Conservation (phyloP, 2,113 vertebrate genomes). For the Seriola dumerili region DNA sequence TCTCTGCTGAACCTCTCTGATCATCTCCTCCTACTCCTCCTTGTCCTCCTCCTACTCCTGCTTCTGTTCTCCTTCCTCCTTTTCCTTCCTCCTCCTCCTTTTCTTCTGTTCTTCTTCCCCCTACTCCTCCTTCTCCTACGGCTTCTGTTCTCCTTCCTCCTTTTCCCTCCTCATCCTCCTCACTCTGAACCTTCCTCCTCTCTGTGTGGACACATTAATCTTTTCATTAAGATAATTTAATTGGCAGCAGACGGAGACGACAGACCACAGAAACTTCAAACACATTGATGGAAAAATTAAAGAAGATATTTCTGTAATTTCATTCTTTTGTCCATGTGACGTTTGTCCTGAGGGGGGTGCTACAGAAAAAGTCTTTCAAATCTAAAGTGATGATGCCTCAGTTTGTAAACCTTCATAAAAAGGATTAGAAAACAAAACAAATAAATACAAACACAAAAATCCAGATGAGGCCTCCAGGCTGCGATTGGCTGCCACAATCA, state of each 20-base stretch:
- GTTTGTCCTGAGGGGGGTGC: not conserved
- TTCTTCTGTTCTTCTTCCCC: not conserved
- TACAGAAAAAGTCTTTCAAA: not conserved
- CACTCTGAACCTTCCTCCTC: not conserved
- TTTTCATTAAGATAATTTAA: slow-evolving; percentile 51
- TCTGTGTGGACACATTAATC: slow-evolving; percentile 27
- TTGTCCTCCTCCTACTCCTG: not conserved
- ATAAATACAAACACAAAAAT: too few relatives aligned
- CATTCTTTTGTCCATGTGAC: not conserved
- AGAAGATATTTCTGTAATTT: slow-evolving; percentile 5
- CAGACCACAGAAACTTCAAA: slow-evolving; percentile 43
- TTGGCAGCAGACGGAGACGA: slow-evolving; percentile 29
- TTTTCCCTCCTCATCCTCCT: not conserved
- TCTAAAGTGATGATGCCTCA: too few relatives aligned
- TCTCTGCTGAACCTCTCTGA: slow-evolving; percentile 32
- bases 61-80: not conserved
- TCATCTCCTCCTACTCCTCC: slow-evolving; percentile 1
- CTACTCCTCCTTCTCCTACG: not conserved
- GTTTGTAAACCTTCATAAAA: too few relatives aligned
- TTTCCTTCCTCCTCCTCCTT: not conserved
- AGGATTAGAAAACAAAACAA: too few relatives aligned
- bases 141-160: not conserved
- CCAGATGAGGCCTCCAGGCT: too few relatives aligned
- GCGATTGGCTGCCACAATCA: too few relatives aligned
- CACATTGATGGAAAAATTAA: slow-evolving; percentile 22